These are phyloP conservation scores for Henricia sp. DNA, from an alignment of 53 echinoderm and acorn worm species.

Conservation along the genomic window DNA sequence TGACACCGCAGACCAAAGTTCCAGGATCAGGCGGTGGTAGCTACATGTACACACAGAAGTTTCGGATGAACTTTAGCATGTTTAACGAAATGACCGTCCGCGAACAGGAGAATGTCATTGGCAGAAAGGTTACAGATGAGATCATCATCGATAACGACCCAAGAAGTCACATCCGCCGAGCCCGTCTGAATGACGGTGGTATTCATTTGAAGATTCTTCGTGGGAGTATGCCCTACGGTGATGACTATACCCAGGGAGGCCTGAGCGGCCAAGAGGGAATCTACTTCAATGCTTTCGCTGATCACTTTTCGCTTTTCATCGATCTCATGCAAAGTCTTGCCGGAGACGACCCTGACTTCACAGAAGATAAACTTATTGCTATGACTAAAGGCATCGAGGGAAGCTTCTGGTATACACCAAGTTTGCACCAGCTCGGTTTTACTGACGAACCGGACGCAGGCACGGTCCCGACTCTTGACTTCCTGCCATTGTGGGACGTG, in stretches of 20 bases:
- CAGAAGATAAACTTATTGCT: slow-evolving; percentile 5
- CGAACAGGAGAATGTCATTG: slow-evolving; percentile 4
- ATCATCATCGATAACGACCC: slow-evolving; percentile 3
- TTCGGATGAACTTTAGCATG: slow-evolving; percentile 8
- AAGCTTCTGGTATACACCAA: slow-evolving; percentile 24
- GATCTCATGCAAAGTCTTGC: slow-evolving; percentile 8
- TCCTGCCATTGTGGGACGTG: slow-evolving; percentile 18
- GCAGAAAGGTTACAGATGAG: slow-evolving; percentile 16
- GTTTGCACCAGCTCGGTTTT: slow-evolving; percentile 18
- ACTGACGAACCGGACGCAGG: slow-evolving; percentile 17
- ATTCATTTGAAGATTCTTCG: slow-evolving; percentile 20
- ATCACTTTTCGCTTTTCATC: background rate
- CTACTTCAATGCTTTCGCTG: slow-evolving; percentile 20
- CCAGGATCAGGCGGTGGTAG: slow-evolving; percentile 18
- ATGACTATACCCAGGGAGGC: background rate
- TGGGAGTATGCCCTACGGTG: slow-evolving; percentile 18
- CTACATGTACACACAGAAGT: slow-evolving; percentile 3
- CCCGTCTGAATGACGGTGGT: background rate
- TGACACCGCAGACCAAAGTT: background rate
- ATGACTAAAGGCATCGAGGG: slow-evolving; percentile 5
- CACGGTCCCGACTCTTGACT: slow-evolving; percentile 8
- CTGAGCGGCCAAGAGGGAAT: background rate
- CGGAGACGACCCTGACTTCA: slow-evolving; percentile 12
- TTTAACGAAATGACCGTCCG: slow-evolving; percentile 2
- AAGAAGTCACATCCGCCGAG: slow-evolving; percentile 24